Evolutionary conservation across 2,888 invertebrate species (phyloP).

Genomic region (Hypomecis punctinalis): DNA sequence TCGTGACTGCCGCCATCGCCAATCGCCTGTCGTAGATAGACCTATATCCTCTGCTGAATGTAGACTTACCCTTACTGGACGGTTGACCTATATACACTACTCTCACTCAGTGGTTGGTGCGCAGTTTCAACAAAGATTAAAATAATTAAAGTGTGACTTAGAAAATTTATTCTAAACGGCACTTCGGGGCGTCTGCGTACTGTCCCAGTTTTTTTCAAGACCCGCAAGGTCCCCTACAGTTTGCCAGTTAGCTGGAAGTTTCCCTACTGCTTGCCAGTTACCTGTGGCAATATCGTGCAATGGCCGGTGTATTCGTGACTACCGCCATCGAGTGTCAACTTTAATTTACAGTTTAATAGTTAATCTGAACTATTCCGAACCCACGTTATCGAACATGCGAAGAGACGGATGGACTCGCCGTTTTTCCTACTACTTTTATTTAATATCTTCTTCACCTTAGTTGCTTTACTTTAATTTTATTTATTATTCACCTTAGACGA

Average conservation of each 20-base stretch:
- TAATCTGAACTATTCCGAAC: slow-evolving; percentile 29
- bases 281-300: slow-evolving; percentile 26
- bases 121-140: no score
- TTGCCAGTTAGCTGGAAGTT: neutral
- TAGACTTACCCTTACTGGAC: no score
- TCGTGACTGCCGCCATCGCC: no score
- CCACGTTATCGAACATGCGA: slow-evolving; percentile 27
- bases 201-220: no score
- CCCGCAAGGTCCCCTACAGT: no score
- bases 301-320: slow-evolving; percentile 37
- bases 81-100: no score
- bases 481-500: neutral
- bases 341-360: slow-evolving; percentile 34
- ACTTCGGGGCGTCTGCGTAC: neutral
- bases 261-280: slow-evolving; percentile 3
- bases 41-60: no score
- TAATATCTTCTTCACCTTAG: neutral
- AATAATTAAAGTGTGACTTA: no score
- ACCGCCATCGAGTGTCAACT: slow-evolving; percentile 36
- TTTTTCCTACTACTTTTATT: neutral
- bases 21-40: no score
- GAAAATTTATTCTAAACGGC: neutral
- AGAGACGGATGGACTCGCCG: slow-evolving; percentile 19
- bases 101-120: no score
- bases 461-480: neutral